Base-by-base conservation (phyloP, 2,888 invertebrate genomes). In the Urechis unicinctus region DNA sequence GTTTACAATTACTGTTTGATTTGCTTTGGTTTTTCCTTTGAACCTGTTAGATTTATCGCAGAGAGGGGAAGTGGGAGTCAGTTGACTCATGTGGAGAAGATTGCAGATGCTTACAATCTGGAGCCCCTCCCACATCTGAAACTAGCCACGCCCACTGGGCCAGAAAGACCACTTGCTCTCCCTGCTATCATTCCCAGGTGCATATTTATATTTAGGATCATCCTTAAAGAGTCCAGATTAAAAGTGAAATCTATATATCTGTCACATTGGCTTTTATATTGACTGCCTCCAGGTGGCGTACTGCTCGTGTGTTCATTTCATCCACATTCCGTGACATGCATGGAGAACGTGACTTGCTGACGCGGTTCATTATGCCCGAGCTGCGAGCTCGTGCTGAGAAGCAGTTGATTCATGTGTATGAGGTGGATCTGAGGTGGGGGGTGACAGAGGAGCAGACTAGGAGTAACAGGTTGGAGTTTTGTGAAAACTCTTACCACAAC, bases 291-390 rank as follows among this genome's bases (percentile, higher is more conserved):
- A 79, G 79, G 50, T 80, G 79, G 79, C 66, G 72, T 44, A 76
- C 75, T 3, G 71, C 76, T 0, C 68, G 77, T 29, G 77, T 81
- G 4, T 81, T 81, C 63, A 78, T 81, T 44, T 80, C 80, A 0
- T 81, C 81, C 1, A 81, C 81, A 2, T 81, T 81, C 66, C 68
- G 71, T 5, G 81, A 81, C 67, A 80, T 81, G 80, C 79, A 80
- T 60, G 77, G 78, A 3, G 81, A 81, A 63, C 68, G 81, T 51
- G 79, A 81, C 61, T 62, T 80, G 22, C 66, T 81, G 50, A 74
- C 77, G 13, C 66, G 78, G 3, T 78, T 71, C 65, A 74, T 81
- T 31, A 78, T 81, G 64, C 80, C 81, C 4, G 78, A 79, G 64
- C 65, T 81, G 56, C 69, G 75, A 48, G 69, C 70, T 29, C 66